phyloP scores from a whole-genome alignment of 2,888 invertebrate species.

The Diaprepes abbreviatus region DNA sequence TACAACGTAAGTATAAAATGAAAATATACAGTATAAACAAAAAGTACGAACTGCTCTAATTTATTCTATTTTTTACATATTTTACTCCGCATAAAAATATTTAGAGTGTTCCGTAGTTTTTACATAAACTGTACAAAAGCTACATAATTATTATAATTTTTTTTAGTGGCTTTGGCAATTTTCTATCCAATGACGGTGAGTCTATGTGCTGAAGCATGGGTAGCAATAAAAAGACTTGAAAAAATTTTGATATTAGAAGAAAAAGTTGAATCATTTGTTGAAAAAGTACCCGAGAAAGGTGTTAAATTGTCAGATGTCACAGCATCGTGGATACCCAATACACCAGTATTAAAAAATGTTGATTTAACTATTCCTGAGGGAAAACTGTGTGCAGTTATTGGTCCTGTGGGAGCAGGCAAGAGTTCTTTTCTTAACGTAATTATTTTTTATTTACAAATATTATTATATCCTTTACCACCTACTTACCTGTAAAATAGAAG shows the following conservation, averaged over 20 bases:
- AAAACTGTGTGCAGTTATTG: constrained; percentile 81
- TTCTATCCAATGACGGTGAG: constrained; percentile 73
- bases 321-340: constrained; percentile 59
- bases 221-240: constrained; percentile 71
- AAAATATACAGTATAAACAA: no score
- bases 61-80: no score
- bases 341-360: constrained; percentile 61
- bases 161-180: constrained; percentile 71
- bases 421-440: constrained; percentile 69
- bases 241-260: constrained; percentile 72
- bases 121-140: no score
- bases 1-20: constrained; percentile 57
- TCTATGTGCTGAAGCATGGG: constrained; percentile 73
- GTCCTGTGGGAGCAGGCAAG: constrained; percentile 91
- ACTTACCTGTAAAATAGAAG: no score
- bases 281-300: constrained; percentile 49
- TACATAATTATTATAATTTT: no score
- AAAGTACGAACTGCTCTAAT: no score
- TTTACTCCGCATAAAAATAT: no score
- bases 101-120: no score
- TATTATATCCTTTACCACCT: no score
- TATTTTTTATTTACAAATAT: no score
- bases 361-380: constrained; percentile 69
- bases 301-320: constrained; percentile 56
- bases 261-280: constrained; percentile 63